Percentiles rank a stretch among this genome's conserved stretches.
phyloP scores from a whole-genome alignment of 2,888 invertebrate species.

The Pinctada fucata region DNA sequence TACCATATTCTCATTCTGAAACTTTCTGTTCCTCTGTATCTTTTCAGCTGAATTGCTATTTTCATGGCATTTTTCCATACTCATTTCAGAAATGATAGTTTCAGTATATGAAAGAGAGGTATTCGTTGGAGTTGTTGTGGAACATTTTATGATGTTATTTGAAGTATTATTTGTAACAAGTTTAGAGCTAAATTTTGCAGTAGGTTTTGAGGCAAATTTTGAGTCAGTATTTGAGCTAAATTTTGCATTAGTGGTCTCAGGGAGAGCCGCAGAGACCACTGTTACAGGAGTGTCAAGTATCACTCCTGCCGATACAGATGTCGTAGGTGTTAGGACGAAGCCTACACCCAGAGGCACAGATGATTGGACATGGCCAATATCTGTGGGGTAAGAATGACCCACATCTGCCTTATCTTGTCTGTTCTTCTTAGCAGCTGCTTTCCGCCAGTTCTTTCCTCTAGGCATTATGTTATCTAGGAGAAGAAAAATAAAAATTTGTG shows the following conservation, averaged over 20 bases:
- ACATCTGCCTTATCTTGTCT: neutral
- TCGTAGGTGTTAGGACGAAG: neutral
- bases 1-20: too few species aligned
- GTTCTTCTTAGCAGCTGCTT: slow-evolving; percentile 1
- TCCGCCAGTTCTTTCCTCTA: neutral
- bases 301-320: slow-evolving; percentile 3
- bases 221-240: neutral
- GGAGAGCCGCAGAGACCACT: slow-evolving; percentile 20
- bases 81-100: neutral
- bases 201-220: too few species aligned
- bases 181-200: neutral
- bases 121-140: neutral
- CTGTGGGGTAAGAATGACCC: slow-evolving; percentile 2
- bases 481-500: neutral
- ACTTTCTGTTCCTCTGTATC: too few species aligned
- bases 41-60: too few species aligned
- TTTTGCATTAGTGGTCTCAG: slow-evolving; percentile 5
- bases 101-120: neutral
- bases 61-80: too few species aligned
- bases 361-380: neutral
- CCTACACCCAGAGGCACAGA: slow-evolving; percentile 8
- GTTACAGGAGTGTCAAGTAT: slow-evolving; percentile 6
- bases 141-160: neutral
- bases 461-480: slow-evolving; percentile 7
- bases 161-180: neutral